Conservation (phyloP, 2,797 vertebrate genomes). For the Platyrinchus mystaceus region DNA sequence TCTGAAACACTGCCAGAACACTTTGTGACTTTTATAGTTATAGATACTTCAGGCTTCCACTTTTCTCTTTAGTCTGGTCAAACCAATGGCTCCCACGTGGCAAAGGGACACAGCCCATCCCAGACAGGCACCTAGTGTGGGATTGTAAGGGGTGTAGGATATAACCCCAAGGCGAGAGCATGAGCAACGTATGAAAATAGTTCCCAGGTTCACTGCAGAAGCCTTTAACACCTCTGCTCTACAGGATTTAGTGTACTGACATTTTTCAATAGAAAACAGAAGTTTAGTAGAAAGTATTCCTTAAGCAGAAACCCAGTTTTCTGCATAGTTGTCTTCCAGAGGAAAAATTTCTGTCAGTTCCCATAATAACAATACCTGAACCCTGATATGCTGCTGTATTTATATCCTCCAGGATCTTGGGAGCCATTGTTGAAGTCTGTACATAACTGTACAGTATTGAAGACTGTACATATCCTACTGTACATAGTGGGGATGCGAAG, state of each 20-base stretch:
- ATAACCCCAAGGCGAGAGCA: neutral
- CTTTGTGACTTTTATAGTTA: neutral
- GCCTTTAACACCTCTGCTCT: neutral
- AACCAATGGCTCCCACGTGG: neutral
- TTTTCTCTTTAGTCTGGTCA: neutral
- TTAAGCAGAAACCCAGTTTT: neutral
- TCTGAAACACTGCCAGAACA: conserved; percentile 1
- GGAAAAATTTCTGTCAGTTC: neutral
- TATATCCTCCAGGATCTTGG: neutral
- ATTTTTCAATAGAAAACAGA: neutral
- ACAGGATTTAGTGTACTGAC: neutral
- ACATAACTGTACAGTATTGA: neutral
- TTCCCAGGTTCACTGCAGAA: neutral
- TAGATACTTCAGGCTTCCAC: neutral
- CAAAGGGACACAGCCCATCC: neutral
- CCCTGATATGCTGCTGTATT: neutral
- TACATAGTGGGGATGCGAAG: neutral
- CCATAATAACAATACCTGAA: neutral
- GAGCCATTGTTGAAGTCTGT: neutral
- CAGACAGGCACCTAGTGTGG: neutral
- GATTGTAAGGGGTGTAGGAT: neutral
- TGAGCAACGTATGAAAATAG: neutral
- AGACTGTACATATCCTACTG: neutral
- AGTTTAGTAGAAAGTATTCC: neutral
- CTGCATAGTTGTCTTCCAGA: neutral